Conservation (phyloP, 2,888 invertebrate genomes). For the Pristionchus exspectatus region DNA sequence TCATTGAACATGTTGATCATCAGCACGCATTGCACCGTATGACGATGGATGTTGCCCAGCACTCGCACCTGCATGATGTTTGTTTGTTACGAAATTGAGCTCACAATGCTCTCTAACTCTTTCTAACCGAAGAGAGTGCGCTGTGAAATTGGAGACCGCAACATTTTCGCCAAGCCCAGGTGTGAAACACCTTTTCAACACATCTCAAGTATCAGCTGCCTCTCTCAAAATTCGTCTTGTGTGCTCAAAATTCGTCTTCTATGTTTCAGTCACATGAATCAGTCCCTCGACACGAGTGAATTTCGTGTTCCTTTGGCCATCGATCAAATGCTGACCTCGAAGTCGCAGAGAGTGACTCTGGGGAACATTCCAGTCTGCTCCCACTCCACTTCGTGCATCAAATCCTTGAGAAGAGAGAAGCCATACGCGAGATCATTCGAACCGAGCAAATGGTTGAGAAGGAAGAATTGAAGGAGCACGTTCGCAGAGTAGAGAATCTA, state of each 20-base stretch:
- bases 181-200: background rate
- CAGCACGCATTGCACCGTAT: constrained; percentile 79
- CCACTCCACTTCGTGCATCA: constrained; percentile 78
- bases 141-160: too few relatives aligned
- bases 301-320: background rate
- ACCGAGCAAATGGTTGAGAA: constrained; percentile 77
- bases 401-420: constrained; percentile 77
- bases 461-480: constrained; percentile 77
- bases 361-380: constrained; percentile 79
- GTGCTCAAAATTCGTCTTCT: background rate
- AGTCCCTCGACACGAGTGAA: background rate
- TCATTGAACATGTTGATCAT: constrained; percentile 79
- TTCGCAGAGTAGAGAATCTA: constrained; percentile 77
- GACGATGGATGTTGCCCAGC: constrained; percentile 78
- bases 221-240: background rate
- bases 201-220: constrained; percentile 31
- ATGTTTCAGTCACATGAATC: background rate
- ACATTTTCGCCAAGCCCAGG: too few relatives aligned
- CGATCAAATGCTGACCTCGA: constrained; percentile 70
- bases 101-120: too few relatives aligned
- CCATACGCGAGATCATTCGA: constrained; percentile 78
- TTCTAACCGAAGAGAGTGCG: too few relatives aligned
- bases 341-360: constrained; percentile 79
- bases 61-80: constrained; percentile 73
- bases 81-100: background rate